Base-by-base conservation (phyloP, 2,888 invertebrate species). In the Ctena decussata region DNA sequence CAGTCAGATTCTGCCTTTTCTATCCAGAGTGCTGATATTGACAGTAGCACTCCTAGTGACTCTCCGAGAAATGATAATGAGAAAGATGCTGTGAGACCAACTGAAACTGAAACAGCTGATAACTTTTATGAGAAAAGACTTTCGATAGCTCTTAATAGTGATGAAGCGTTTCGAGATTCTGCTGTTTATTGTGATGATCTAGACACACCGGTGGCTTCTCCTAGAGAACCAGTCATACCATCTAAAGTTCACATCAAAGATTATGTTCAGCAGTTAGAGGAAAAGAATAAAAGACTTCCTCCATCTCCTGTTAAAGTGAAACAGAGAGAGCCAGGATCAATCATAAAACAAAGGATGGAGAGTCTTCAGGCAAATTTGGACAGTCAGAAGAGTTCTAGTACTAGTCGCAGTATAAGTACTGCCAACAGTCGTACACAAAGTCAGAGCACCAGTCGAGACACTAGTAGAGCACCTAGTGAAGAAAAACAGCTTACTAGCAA, bases 81-180 rank as follows among this genome's bases (percentile, higher is more conserved):
- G 3, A 53, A 15, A n/a, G 44, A 70, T 21, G 71, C 71, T 57
- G 21, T 49, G 32, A 37, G 79, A 15, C 44, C 65, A 27, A 44
- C 39, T 46, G 72, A 41, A 65, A 30, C 57, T 5, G 82, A 77
- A 30, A 91, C 91, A 41, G 77, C 70, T 27, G 92, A 92, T 69
- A 92, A 89, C 82, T 92, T 92, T 78, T 94, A 94, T 86, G 94
- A 94, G 82, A 89, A 91, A 11, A 95, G 97, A 97, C 79, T 93
- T 21, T 94, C 94, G 2, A 86, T 89, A 3, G 92, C 90, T 74
- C 87, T 92, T 74, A 90, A 90, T 82, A 97, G 97, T 82, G 97
- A 96, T 90, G 97, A 97, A 90, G 96, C 97, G 0, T 98, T 98
- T 93, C 97, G 98, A 92, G 98, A 98, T 95, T 98, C 98, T 76